phyloP scores from a whole-genome alignment of 2,113 vertebrate genomes.

The Gymnobelideus leadbeateri region DNA sequence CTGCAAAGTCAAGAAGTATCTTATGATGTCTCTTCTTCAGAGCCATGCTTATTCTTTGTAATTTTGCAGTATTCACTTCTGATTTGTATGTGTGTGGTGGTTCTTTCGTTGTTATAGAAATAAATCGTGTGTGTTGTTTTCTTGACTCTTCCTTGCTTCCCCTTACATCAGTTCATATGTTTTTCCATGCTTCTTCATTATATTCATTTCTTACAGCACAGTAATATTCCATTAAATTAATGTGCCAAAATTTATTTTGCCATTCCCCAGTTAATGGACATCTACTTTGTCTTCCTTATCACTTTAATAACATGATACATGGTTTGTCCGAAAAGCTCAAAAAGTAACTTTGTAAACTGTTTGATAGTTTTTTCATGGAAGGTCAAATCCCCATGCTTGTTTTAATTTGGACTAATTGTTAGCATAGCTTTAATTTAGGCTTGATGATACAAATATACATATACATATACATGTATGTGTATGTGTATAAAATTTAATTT shows the following conservation, averaged over 20 bases:
- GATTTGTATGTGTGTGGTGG: not conserved
- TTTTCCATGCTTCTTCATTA: not conserved
- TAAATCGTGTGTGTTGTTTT: not conserved
- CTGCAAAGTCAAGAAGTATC: not conserved
- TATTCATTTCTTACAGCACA: not conserved
- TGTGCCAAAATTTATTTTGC: not conserved
- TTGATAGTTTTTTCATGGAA: not conserved
- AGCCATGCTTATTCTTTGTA: not conserved
- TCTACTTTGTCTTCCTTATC: not conserved
- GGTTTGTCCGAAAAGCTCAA: constrained; percentile 28
- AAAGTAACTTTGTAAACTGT: constrained; percentile 47
- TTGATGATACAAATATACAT: constrained; percentile 32
- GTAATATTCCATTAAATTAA: not conserved
- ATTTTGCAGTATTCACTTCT: not conserved
- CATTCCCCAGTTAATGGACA: not conserved
- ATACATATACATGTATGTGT: not conserved
- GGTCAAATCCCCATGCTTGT: not conserved
- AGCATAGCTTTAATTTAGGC: constrained; percentile 32
- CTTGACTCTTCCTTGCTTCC: not conserved
- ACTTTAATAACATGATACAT: not conserved
- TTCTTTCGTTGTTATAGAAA: not conserved
- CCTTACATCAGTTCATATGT: not conserved
- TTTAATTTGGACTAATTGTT: constrained; percentile 47
- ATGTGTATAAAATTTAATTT: constrained; percentile 19
- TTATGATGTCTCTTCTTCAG: not conserved